Evolutionary conservation across 2,888 invertebrate species (phyloP).

Genomic region (Gastracanthus pulcherrimus): DNA sequence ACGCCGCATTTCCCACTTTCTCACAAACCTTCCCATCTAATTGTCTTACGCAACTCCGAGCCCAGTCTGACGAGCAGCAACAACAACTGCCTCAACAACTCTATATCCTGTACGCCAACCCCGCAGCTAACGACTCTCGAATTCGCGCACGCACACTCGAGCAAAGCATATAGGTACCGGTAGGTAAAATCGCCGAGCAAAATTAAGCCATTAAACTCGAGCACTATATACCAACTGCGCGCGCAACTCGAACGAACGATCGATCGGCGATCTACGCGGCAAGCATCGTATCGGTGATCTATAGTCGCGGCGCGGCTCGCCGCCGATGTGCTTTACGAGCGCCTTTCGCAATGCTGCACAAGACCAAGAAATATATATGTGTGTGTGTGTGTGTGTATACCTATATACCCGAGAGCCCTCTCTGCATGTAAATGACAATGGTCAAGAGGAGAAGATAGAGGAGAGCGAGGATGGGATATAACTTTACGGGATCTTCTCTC

Average conservation of each 20-base stretch:
- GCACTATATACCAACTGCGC: background rate
- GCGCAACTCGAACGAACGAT: background rate
- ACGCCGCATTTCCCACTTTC: slow-evolving; percentile 1
- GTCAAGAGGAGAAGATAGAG: background rate
- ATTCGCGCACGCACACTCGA: background rate
- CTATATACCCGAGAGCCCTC: background rate
- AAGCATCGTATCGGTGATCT: too few relatives aligned
- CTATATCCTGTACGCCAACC: background rate
- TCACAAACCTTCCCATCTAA: background rate
- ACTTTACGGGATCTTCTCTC: background rate
- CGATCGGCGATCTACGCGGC: background rate
- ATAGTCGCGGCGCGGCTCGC: background rate
- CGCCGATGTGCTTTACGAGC: slow-evolving; percentile 3
- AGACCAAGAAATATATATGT: background rate
- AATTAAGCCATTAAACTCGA: slow-evolving; percentile 1
- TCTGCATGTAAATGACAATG: background rate
- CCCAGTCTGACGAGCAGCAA: too few relatives aligned
- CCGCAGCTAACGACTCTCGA: too few relatives aligned
- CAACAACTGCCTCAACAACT: background rate
- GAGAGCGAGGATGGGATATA: background rate
- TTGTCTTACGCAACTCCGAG: background rate
- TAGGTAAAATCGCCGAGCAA: background rate
- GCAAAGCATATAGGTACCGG: background rate
- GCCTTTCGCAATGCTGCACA: background rate
- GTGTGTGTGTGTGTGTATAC: too few relatives aligned